Base-by-base conservation (phyloP, 2,797 vertebrate genomes). In the Diplodus sargus region DNA sequence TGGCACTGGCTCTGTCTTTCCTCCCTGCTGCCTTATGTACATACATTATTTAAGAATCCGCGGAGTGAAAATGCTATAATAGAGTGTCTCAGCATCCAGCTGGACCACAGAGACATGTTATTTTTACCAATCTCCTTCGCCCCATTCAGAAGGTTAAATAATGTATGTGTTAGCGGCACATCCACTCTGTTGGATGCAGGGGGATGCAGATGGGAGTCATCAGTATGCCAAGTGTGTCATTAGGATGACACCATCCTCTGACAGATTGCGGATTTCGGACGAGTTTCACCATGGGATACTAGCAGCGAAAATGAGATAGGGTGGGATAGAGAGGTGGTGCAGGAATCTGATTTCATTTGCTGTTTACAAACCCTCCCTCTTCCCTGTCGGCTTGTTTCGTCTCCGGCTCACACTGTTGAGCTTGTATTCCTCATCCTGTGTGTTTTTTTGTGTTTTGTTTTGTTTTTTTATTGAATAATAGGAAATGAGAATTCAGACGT, bases 31-130 rank as follows among this genome's bases (percentile, higher is more conserved):
- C 88, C 89, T 87, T 82, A 82, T 88, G 84, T 87, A 79, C 90
- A 94, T 95, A 88, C 84, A 95, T 95, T 94, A 95, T 95, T 96
- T 88, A 95, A 88, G 80, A 84, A 88, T 78, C 76, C 10, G 57
- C 86, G 83, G 59, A 82, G 68, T 48, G 75, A 80, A 88, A 89
- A 89, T 65, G 85, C 80, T 85, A 82, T 89, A 91, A 91, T 87
- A 86, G 82, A 90, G 85, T 87, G 80, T 85, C 84, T 89, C 75
- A 11, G 84, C 79, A 87, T 90, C 77, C 80, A 84, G 76, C 86
- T 52, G 78, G 87, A 89, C 84, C 83, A 82, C 78, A 77, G 85
- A 87, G 89, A 85, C 83, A 89, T 88, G 87, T 91, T 92, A 90
- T 92, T 92, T 92, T 91, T 91, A 88, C 81, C 88, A 87, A 81